Conservation (phyloP, 2,797 vertebrate species). For the Erpetoichthys calabaricus region DNA sequence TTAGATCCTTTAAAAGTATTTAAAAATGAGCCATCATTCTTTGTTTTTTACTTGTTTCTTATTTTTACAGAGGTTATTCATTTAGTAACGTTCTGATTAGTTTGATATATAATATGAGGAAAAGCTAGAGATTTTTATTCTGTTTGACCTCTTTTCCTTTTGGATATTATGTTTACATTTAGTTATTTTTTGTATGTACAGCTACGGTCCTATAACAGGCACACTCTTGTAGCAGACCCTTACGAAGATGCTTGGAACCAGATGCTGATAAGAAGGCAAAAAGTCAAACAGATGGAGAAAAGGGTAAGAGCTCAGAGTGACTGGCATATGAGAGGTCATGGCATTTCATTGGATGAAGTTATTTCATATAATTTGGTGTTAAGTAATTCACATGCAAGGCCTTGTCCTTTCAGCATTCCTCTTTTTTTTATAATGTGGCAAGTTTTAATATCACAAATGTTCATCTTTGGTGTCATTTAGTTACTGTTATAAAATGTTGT, state of each 20-base stretch:
- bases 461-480: too few species aligned
- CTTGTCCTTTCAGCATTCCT: not conserved
- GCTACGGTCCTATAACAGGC: conserved; percentile 91
- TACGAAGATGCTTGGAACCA: conserved; percentile 78
- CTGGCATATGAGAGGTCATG: not conserved
- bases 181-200: conserved; percentile 21
- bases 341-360: too few species aligned
- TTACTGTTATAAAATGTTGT: too few species aligned
- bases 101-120: too few species aligned
- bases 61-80: too few species aligned
- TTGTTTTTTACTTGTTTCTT: too few species aligned
- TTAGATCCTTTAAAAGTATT: too few species aligned
- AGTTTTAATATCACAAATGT: not conserved
- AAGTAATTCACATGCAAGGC: not conserved
- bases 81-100: too few species aligned
- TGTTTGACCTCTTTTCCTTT: not conserved
- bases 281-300: conserved; percentile 67
- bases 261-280: conserved; percentile 71
- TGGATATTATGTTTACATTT: not conserved
- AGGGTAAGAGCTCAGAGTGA: conserved; percentile 49
- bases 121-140: too few species aligned
- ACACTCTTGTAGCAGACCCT: conserved; percentile 80
- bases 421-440: not conserved
- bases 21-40: too few species aligned
- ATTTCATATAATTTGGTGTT: not conserved